A percentile compares a stretch with the other conserved stretches of the same genome.
phyloP scores from a whole-genome alignment of 2,888 invertebrate species.

The Darwinula stevensoni region DNA sequence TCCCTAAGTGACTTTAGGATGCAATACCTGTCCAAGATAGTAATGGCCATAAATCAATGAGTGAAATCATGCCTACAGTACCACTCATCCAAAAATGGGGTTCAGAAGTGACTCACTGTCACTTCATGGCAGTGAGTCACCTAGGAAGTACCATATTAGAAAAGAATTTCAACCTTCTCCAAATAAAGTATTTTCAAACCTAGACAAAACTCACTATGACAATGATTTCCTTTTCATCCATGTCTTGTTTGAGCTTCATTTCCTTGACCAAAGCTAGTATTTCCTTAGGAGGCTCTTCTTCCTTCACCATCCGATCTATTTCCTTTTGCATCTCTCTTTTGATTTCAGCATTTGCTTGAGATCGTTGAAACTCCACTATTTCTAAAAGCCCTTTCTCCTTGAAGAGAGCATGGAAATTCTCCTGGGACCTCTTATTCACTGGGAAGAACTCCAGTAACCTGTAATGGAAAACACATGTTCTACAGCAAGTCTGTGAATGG shows the following conservation, averaged over 20 bases:
- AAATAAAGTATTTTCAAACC: too few species aligned
- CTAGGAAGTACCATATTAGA: too few species aligned
- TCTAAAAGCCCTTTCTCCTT: slow-evolving; percentile 46
- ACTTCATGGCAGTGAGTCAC: too few species aligned
- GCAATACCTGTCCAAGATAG: too few species aligned
- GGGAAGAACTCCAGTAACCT: slow-evolving; percentile 81
- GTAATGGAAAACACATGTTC: slow-evolving; percentile 10
- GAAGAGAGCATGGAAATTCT: slow-evolving; percentile 49
- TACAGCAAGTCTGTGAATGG: slow-evolving; percentile 1
- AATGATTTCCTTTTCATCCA: slow-evolving; percentile 70
- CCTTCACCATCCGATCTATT: slow-evolving; percentile 54
- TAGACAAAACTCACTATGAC: slow-evolving; percentile 34
- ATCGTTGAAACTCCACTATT: slow-evolving; percentile 26
- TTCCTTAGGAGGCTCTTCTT: slow-evolving; percentile 57
- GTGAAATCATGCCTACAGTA: too few species aligned
- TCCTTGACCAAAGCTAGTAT: slow-evolving; percentile 59
- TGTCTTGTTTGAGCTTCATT: slow-evolving; percentile 44
- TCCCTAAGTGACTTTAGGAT: too few species aligned
- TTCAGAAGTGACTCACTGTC: too few species aligned
- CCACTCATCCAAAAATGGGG: too few species aligned
- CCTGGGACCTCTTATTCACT: slow-evolving; percentile 68
- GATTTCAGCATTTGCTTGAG: slow-evolving; percentile 37
- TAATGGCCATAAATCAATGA: too few species aligned
- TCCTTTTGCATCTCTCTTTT: slow-evolving; percentile 41
- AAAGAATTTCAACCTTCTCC: too few species aligned